phyloP scores from a whole-genome alignment of 2,797 vertebrate species.

The Platyrinchus mystaceus region DNA sequence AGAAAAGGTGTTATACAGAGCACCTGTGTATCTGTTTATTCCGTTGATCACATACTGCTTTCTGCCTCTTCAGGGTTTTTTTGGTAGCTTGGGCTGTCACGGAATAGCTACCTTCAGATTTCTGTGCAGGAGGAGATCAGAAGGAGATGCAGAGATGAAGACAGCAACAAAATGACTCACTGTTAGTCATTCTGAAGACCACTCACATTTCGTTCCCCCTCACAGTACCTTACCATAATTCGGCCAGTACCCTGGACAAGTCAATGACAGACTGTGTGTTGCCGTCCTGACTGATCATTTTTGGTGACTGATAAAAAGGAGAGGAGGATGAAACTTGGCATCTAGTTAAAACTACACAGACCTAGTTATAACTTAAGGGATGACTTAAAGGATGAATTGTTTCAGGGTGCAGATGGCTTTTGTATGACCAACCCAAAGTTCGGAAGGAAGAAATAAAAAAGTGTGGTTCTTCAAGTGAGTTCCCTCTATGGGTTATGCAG shows the following conservation, averaged over 20 bases:
- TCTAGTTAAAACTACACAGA: background rate
- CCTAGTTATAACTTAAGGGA: background rate
- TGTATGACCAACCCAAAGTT: background rate
- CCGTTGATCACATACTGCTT: background rate
- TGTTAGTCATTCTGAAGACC: conserved; percentile 39
- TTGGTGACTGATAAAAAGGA: background rate
- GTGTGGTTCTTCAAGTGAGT: background rate
- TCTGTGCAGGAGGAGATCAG: conserved; percentile 33
- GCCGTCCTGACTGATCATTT: background rate
- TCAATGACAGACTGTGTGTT: background rate
- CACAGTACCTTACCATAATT: conserved; percentile 1
- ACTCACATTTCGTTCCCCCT: conserved; percentile 8
- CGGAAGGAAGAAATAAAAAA: background rate
- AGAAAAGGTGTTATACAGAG: conserved; percentile 15
- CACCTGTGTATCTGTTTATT: conserved; percentile 3
- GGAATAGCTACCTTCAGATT: conserved; percentile 16
- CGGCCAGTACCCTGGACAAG: background rate
- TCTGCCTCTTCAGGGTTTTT: background rate
- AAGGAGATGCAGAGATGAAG: background rate
- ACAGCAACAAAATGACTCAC: conserved; percentile 22
- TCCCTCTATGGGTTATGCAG: background rate
- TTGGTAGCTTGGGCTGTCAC: conserved; percentile 8
- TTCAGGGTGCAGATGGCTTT: background rate
- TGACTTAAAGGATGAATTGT: background rate
- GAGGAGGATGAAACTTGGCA: background rate